Conservation (phyloP, 2,888 invertebrate genomes). For the Antitype chi region DNA sequence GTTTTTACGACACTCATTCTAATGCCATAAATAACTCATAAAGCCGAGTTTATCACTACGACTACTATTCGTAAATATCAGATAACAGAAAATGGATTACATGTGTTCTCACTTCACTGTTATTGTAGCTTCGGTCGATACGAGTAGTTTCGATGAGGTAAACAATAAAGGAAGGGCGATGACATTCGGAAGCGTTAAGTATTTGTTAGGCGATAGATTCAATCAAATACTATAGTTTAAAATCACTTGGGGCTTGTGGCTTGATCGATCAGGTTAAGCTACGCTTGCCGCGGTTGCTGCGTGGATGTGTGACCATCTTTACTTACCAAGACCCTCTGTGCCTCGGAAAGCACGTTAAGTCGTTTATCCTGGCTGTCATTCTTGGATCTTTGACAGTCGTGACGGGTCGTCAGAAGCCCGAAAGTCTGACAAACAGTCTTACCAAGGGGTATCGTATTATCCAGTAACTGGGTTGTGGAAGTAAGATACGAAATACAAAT, state of each 20-base stretch:
- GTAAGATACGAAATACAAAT: no score
- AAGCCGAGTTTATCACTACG: slow-evolving; percentile 24
- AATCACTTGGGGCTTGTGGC: not conserved
- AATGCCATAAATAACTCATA: slow-evolving; percentile 31
- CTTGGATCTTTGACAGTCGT: no score
- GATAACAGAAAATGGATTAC: slow-evolving; percentile 48
- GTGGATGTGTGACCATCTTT: no score
- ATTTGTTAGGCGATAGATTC: not conserved
- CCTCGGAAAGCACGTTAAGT: no score
- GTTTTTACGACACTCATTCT: slow-evolving; percentile 12
- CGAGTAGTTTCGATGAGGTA: slow-evolving; percentile 16
- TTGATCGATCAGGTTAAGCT: no score
- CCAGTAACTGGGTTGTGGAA: no score
- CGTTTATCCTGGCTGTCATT: no score
- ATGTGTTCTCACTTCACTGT: slow-evolving; percentile 25
- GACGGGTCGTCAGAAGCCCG: no score
- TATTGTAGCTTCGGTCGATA: slow-evolving; percentile 27
- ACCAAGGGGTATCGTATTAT: no score
- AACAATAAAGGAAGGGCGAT: slow-evolving; percentile 48
- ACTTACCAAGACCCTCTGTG: no score
- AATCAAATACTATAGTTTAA: slow-evolving; percentile 7
- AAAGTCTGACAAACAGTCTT: no score
- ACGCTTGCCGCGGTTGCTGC: no score
- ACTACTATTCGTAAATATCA: slow-evolving; percentile 33
- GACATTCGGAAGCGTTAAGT: slow-evolving; percentile 53